Evolutionary conservation across 2,113 vertebrate species (phyloP), one percentile per base, ranked within the genome.

Genomic region (Pipra filicauda): DNA sequence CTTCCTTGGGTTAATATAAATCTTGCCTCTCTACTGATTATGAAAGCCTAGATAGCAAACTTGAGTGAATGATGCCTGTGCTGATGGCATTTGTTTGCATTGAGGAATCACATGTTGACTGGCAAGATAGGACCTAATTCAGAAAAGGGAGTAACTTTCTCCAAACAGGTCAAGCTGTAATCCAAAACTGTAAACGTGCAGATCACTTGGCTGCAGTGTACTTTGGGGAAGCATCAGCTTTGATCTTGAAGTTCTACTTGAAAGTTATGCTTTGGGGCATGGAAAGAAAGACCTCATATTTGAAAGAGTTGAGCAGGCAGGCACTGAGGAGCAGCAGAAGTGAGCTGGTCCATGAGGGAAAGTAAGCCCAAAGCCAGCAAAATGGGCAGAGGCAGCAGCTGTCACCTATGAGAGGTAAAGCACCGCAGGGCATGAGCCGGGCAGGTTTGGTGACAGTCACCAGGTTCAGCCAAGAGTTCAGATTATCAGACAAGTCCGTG

Each of bases 391-490:
- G 46, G 72, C 24, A 88, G 43, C 2, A 3, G 41, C 27, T 27
- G 43, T 93, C 3, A 2, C 30, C n/a, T 71, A 14, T 1, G 7
- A 79, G 12, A 85, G 8, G 65, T 54, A 88, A 85, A 58, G 48
- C 18, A 58, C 0, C 0, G 11, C 41, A 83, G 61, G 20, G 52
- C 51, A 28, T 0, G 0, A 87, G 55, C 37, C 54, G 19, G 43
- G 41, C 44, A 76, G 19, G 21, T 83, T 83, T 7, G 2, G 21
- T 70, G 46, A 46, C 5, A 3, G 27, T 43, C 67, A 57, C 24
- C 44, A 62, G 31, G n/a, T 77, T 66, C 71, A 89, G 72, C 17
- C 64, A 81, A 58, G 59, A 71, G 43, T 46, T 13, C 43, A 54
- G n/a, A 54, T 43, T 28, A 39, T 41, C 48, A 59, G 35, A 35